A percentile compares a stretch with the other conserved stretches of the same genome.
Conservation (phyloP, 2,888 invertebrate genomes). For the Trichopria drosophilae region DNA sequence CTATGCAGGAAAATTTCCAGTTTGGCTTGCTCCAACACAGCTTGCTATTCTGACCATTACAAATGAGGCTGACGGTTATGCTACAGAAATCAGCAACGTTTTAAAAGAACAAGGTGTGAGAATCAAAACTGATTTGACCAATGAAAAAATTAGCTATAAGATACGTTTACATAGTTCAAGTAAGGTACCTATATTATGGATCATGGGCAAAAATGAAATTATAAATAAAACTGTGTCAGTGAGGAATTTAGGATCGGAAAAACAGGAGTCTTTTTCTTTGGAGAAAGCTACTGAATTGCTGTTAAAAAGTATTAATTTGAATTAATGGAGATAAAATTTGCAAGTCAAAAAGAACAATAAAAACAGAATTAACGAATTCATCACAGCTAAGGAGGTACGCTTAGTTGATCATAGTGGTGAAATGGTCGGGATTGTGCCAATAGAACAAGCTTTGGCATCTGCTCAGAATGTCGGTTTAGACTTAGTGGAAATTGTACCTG, state of each 20-base stretch:
- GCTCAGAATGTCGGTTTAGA: slow-evolving; percentile 17
- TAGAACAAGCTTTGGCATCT: slow-evolving; percentile 9
- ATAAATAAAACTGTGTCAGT: slow-evolving; percentile 4
- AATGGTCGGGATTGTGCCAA: slow-evolving; percentile 14
- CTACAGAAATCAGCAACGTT: slow-evolving; percentile 8
- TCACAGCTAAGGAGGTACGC: slow-evolving; percentile 19
- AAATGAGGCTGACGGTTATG: slow-evolving; percentile 12
- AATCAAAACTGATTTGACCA: slow-evolving; percentile 13
- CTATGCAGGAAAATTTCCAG: slow-evolving; percentile 17
- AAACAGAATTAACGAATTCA: slow-evolving; percentile 12
- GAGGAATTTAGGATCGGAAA: background rate
- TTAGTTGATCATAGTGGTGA: slow-evolving; percentile 18
- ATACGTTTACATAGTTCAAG: slow-evolving; percentile 12
- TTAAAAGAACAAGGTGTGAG: slow-evolving; percentile 17
- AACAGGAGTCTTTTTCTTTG: background rate
- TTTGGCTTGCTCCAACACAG: slow-evolving; percentile 19
- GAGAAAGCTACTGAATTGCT: slow-evolving; percentile 11
- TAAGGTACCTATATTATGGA: slow-evolving; percentile 8
- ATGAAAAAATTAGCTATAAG: slow-evolving; percentile 19
- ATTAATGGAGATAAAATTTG: slow-evolving; percentile 20
- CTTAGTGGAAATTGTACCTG: slow-evolving; percentile 22
- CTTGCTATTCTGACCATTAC: slow-evolving; percentile 19
- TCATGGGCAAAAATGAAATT: slow-evolving; percentile 6
- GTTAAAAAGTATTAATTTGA: slow-evolving; percentile 20
- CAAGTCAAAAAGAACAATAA: slow-evolving; percentile 13